Evolutionary conservation across 2,113 vertebrate genomes (phyloP).

Genomic region (Coreoperca whiteheadi): DNA sequence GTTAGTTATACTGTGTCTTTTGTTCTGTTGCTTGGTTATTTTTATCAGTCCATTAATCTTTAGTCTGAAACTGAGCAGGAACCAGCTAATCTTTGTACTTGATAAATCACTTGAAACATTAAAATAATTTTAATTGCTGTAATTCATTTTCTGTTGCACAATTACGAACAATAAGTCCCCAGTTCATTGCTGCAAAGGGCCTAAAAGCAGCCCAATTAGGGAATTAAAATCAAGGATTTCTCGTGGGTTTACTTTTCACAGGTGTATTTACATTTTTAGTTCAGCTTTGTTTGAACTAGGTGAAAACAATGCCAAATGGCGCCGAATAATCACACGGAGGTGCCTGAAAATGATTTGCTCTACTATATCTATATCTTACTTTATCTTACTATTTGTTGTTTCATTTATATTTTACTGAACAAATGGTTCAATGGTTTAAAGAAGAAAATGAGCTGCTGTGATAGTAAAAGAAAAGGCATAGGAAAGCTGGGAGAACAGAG

Average conservation of each 20-base stretch:
- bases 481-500: neutral
- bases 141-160: constrained; percentile 13
- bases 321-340: neutral
- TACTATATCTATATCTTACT: too few relatives aligned
- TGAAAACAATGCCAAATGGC: neutral
- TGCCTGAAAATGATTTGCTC: neutral
- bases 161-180: neutral
- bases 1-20: neutral
- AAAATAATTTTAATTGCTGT: constrained; percentile 3
- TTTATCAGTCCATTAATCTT: neutral
- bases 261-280: neutral
- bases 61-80: neutral
- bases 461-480: neutral
- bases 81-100: neutral
- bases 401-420: too few relatives aligned
- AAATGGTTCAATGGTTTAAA: neutral
- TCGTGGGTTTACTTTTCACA: neutral
- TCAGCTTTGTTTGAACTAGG: neutral
- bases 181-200: neutral
- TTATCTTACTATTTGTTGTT: too few relatives aligned
- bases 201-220: neutral
- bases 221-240: constrained; percentile 8
- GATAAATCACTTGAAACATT: constrained; percentile 13
- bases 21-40: neutral
- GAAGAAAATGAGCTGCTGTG: neutral